These are phyloP conservation scores for Akabosia matsudoensis DNA, from an alignment of 1,140 invertebrate genomes.

Conservation along the genomic window DNA sequence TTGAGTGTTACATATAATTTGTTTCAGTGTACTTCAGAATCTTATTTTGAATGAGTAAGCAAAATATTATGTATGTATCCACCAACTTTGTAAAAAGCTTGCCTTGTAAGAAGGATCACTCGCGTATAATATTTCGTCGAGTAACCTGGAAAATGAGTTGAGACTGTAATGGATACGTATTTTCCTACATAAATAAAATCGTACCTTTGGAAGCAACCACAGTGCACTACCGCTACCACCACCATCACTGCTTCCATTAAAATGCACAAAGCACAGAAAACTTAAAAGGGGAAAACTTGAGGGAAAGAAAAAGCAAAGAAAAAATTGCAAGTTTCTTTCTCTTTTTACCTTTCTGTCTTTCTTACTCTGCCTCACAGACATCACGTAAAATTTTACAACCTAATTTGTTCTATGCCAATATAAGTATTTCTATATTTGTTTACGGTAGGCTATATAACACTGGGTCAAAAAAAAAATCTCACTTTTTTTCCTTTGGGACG, in stretches of 20 bases:
- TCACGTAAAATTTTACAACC: slow-evolving; percentile 1
- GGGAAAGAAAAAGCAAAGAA: not conserved
- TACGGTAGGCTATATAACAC: not conserved
- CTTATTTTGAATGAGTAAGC: not conserved
- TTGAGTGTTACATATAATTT: not conserved
- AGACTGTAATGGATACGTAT: not conserved
- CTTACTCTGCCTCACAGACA: not conserved
- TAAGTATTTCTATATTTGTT: not conserved
- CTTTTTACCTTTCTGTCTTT: not conserved
- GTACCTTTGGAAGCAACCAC: not conserved
- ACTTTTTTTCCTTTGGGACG: no score
- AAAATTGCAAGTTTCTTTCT: slow-evolving; percentile 13
- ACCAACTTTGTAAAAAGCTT: not conserved
- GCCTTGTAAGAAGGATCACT: no score
- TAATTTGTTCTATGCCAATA: not conserved
- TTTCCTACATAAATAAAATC: not conserved
- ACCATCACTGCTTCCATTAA: not conserved
- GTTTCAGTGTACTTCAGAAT: not conserved
- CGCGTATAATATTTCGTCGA: no score
- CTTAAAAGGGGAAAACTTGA: slow-evolving; percentile 4
- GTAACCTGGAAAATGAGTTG: not conserved
- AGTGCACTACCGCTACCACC: not conserved
- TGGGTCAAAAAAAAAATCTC: not conserved
- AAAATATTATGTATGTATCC: not conserved
- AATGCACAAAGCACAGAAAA: slow-evolving; percentile 14